Base-by-base conservation (phyloP, 2,113 vertebrate species). In the Xiphorhynchus elegans region DNA sequence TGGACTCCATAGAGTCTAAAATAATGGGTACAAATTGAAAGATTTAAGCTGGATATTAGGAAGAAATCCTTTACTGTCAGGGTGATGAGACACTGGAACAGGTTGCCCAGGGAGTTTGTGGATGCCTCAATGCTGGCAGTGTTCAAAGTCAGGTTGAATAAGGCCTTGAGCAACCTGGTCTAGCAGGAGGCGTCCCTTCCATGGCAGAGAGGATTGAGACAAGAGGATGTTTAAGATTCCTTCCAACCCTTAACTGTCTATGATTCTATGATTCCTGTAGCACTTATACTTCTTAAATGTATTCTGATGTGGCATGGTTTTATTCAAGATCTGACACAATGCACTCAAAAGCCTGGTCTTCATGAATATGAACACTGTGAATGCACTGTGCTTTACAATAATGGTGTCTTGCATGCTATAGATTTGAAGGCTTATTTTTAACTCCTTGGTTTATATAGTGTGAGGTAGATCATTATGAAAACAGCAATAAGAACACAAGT, bases 371-470 rank as follows among this genome's bases (percentile, higher is more conserved):
- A 35, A 39, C 58, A 69, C 67, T 35, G 26, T 81, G 87, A 79
- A 69, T 59, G 31, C 17, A 31, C 46, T 21, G 37, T 50, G 50
- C n/a, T 59, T 73, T 64, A 25, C 66, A 64, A 72, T 18, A 87
- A 42, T 13, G 35, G 14, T 13, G 24, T n/a, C 37, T 60, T 58
- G 40, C 26, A 35, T 21, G 33, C 40, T n/a, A 10, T 6, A 46
- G 62, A 87, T 88, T 89, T 81, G 70, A 85, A 90, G 94, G 37
- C 23, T 93, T 80, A 53, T 42, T 91, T 89, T 85, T 56, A 95
- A 84, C 28, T 88, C 21, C 53, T 60, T 31, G n/a, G 37, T 84
- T 86, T 37, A 63, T 69, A 29, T 3, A 49, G 37, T 73, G 53
- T 82, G 81, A 95, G 72, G 60, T 8, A 56, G 47, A 53, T 74